A percentile compares a stretch with the other conserved stretches of the same genome.
Conservation (phyloP, 2,113 vertebrate genomes). For the Poeciliopsis occidentalis region DNA sequence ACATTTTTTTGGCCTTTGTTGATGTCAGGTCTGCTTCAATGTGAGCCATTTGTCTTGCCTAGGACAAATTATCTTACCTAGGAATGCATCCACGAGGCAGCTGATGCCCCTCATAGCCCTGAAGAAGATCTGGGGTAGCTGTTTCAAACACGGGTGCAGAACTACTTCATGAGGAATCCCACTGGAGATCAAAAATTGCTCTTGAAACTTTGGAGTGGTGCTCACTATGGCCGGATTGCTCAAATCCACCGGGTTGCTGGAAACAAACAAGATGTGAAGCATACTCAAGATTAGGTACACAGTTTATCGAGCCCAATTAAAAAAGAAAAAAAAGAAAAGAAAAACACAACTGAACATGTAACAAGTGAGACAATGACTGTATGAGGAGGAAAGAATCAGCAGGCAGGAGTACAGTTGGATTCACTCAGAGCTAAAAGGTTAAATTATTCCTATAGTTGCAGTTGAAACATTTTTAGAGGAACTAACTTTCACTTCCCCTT, state of each 20-base stretch:
- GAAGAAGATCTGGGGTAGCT: constrained; percentile 97
- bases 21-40: not conserved
- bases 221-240: constrained; percentile 95
- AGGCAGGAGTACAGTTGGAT: not conserved
- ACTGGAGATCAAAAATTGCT: constrained; percentile 93
- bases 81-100: constrained; percentile 94
- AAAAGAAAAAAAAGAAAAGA: not conserved
- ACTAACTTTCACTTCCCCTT: constrained; percentile 6
- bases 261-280: constrained; percentile 2
- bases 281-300: not conserved
- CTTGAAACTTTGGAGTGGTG: constrained; percentile 97
- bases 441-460: not conserved
- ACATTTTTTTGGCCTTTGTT: not conserved
- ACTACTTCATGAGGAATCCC: constrained; percentile 92
- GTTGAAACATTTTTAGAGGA: not conserved
- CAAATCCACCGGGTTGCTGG: constrained; percentile 96
- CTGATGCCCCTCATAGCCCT: constrained; percentile 96
- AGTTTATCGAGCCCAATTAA: not conserved
- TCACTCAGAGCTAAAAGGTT: not conserved
- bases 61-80: constrained; percentile 81
- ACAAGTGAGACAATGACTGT: not conserved
- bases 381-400: not conserved
- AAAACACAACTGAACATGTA: too few relatives aligned
- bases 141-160: constrained; percentile 94
- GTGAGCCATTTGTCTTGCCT: not conserved